A percentile compares a stretch with the other conserved stretches of the same genome.
These are phyloP conservation scores for Pseudopipra pipra DNA, from an alignment of 2,113 vertebrate genomes.

Conservation along the genomic window DNA sequence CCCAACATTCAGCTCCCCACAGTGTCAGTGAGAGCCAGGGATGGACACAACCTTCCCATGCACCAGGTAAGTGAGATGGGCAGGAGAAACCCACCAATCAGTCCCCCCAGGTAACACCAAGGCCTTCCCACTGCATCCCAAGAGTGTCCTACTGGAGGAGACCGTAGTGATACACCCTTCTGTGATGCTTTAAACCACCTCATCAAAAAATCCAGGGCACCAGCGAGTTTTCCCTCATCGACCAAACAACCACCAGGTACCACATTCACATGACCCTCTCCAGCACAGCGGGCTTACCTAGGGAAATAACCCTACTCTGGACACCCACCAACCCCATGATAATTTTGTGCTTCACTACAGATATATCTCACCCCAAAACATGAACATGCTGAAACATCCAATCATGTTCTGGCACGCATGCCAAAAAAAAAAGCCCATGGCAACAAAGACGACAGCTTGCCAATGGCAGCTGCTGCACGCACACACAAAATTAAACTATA, in stretches of 20 bases:
- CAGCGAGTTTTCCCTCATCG: background rate
- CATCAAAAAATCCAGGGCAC: background rate
- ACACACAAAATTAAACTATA: conserved; percentile 67
- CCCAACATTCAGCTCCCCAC: background rate
- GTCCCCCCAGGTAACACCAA: rapidly evolving
- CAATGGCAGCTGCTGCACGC: conserved; percentile 70
- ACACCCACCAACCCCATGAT: background rate
- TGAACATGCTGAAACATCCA: conserved; percentile 47
- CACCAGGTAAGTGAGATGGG: background rate
- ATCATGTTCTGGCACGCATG: conserved; percentile 69
- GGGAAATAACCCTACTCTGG: background rate
- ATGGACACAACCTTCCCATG: background rate
- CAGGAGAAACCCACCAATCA: background rate
- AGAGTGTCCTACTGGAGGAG: background rate
- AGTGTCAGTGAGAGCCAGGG: rapidly evolving
- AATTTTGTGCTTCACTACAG: conserved; percentile 36
- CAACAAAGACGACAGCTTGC: conserved; percentile 72
- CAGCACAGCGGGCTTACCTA: background rate
- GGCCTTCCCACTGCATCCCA: background rate
- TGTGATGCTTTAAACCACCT: background rate
- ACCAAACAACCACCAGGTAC: background rate
- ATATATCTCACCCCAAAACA: conserved; percentile 53
- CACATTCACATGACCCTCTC: rapidly evolving
- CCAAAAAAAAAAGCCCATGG: conserved; percentile 69
- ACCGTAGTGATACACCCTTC: background rate